These are phyloP conservation scores for Caiman crocodilus DNA, from an alignment of 2,797 vertebrate genomes.

Conservation along the genomic window DNA sequence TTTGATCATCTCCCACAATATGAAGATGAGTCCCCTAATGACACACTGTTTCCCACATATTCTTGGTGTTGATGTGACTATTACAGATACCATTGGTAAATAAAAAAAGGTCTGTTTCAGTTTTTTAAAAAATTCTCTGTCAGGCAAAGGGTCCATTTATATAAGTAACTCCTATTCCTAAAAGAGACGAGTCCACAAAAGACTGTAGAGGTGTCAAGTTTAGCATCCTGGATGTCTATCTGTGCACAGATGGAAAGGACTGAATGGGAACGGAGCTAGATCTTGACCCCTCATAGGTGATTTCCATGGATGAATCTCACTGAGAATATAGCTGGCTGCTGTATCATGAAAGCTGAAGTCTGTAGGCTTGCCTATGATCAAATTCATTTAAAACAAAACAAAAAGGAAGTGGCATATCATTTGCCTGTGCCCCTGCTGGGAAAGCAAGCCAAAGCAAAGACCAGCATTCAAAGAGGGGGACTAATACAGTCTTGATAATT, in stretches of 20 bases:
- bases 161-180: conserved; percentile 1
- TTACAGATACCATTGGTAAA: neutral
- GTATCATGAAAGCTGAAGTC: conserved; percentile 19
- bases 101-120: neutral
- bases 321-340: conserved; percentile 5
- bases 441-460: neutral
- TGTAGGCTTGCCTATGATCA: conserved; percentile 26
- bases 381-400: conserved; percentile 36
- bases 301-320: neutral
- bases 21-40: neutral
- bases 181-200: neutral
- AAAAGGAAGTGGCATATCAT: conserved; percentile 7
- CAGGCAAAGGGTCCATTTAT: neutral
- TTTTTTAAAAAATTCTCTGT: neutral
- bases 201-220: conserved; percentile 22
- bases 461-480: neutral
- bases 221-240: neutral
- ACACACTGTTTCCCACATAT: neutral
- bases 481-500: conserved; percentile 22
- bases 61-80: neutral
- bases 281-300: neutral
- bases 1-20: neutral
- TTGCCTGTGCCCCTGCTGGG: neutral
- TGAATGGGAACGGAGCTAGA: neutral
- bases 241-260: neutral